Percentiles rank a stretch among this genome's conserved stretches.
These are phyloP conservation scores for Scaptodrosophila latifasciaeformis DNA, from an alignment of 2,888 invertebrate species.

Conservation along the genomic window DNA sequence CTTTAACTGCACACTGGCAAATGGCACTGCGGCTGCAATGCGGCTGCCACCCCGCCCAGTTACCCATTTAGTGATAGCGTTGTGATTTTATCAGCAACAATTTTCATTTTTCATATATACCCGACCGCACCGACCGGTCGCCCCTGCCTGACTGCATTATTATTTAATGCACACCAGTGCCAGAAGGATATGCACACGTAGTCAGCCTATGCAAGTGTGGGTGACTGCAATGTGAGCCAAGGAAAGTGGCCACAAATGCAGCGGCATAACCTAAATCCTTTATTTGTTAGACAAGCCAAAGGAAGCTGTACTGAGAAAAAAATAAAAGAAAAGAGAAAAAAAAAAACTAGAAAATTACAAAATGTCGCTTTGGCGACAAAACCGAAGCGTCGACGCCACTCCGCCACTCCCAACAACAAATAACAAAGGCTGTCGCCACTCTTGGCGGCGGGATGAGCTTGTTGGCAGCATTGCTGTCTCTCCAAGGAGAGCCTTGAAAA, in stretches of 20 bases:
- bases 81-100: conserved; percentile 66
- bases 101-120: conserved; percentile 59
- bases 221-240: conserved; percentile 44
- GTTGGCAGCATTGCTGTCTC: conserved; percentile 7
- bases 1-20: too few relatives aligned
- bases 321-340: conserved; percentile 28
- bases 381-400: conserved; percentile 3
- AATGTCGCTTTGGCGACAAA: conserved; percentile 19
- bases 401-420: neutral
- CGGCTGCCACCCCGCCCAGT: conserved; percentile 44
- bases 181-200: neutral
- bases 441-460: neutral
- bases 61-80: neutral
- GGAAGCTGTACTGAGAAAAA: conserved; percentile 22
- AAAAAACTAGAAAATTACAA: conserved; percentile 37
- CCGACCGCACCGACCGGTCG: conserved; percentile 1
- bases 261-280: conserved; percentile 51
- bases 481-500: conserved; percentile 35
- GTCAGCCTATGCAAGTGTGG: conserved; percentile 3
- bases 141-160: conserved; percentile 30
- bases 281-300: conserved; percentile 35
- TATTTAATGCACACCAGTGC: conserved; percentile 37
- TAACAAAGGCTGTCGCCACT: neutral
- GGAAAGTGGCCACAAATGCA: conserved; percentile 55
- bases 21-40: conserved; percentile 55